Conservation (phyloP, 2,888 invertebrate genomes). For the Diaprepes abbreviatus region DNA sequence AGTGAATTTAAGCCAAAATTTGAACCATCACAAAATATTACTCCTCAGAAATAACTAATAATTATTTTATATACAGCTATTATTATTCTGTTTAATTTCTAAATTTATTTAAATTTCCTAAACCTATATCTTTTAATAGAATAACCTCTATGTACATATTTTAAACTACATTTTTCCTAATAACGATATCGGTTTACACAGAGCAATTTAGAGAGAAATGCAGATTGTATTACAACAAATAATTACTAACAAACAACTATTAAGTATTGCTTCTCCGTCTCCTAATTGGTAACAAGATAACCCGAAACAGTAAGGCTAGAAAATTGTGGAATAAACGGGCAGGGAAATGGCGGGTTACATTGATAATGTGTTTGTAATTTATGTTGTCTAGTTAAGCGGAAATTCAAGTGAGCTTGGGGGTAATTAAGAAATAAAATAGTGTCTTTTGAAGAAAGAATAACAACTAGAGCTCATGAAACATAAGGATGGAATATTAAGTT, state of each 20-base stretch:
- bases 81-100: too few relatives aligned
- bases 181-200: constrained; percentile 3
- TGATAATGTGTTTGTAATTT: constrained; percentile 21
- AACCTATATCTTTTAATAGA: too few relatives aligned
- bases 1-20: too few relatives aligned
- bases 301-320: constrained; percentile 38
- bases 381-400: constrained; percentile 14
- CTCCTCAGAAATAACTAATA: too few relatives aligned
- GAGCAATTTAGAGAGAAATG: background rate
- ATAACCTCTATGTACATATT: too few relatives aligned
- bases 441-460: too few relatives aligned
- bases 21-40: too few relatives aligned
- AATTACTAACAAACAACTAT: constrained; percentile 25
- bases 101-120: too few relatives aligned
- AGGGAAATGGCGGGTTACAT: constrained; percentile 28
- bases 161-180: too few relatives aligned
- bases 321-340: constrained; percentile 31
- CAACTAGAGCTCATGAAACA: too few relatives aligned
- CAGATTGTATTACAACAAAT: constrained; percentile 17
- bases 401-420: background rate
- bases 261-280: constrained; percentile 35
- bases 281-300: constrained; percentile 45
- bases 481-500: too few relatives aligned
- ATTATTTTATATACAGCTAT: too few relatives aligned
- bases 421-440: background rate